These are phyloP conservation scores for Actinia tenebrosa DNA, from an alignment of 64 coral and sea anemone species.

Conservation along the genomic window DNA sequence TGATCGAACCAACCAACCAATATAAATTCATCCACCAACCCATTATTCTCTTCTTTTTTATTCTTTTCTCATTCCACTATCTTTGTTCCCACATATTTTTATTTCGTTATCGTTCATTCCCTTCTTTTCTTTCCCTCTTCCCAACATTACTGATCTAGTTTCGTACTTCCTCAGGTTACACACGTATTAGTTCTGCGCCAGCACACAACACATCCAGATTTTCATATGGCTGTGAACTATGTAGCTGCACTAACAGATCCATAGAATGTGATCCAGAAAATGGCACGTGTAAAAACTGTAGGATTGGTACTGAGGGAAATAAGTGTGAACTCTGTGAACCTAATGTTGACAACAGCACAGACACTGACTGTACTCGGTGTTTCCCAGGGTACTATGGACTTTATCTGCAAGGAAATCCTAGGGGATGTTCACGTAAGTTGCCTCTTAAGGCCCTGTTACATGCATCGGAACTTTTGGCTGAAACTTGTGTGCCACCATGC, in stretches of 20 bases:
- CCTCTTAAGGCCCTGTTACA: too few relatives aligned
- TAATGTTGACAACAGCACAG: slow-evolving; percentile 61
- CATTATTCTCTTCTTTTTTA: too few relatives aligned
- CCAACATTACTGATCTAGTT: neutral
- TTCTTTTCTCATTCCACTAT: neutral
- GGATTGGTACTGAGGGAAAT: slow-evolving; percentile 74
- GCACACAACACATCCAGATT: neutral
- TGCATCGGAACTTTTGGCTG: too few relatives aligned
- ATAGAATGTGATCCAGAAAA: slow-evolving; percentile 65
- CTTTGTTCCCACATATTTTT: neutral
- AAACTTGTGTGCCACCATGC: too few relatives aligned
- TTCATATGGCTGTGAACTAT: slow-evolving; percentile 44
- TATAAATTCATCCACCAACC: too few relatives aligned
- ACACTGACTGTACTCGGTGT: slow-evolving; percentile 63
- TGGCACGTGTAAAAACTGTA: slow-evolving; percentile 75
- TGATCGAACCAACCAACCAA: too few relatives aligned
- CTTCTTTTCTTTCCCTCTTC: neutral
- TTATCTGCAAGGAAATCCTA: slow-evolving; percentile 20
- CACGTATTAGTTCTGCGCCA: neutral
- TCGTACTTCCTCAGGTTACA: neutral
- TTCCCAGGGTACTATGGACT: slow-evolving; percentile 53
- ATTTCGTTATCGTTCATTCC: neutral
- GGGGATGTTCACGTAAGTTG: neutral
- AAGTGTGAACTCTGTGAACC: slow-evolving; percentile 65
- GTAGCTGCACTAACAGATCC: slow-evolving; percentile 70